phyloP scores from a whole-genome alignment of 2,888 invertebrate species.

The Macrophya annulata region DNA sequence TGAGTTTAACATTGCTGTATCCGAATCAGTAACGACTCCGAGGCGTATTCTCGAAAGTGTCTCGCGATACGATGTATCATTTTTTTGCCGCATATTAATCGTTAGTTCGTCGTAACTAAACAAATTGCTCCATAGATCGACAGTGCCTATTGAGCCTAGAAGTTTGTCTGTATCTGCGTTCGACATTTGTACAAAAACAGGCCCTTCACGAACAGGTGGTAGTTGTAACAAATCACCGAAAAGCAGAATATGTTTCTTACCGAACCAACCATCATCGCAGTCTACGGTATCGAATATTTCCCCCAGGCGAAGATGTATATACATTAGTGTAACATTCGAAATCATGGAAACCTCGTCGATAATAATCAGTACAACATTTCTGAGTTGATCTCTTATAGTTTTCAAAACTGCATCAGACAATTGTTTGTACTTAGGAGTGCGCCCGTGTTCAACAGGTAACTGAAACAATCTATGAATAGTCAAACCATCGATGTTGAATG shows the following conservation, averaged over 20 bases:
- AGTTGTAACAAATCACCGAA: no score
- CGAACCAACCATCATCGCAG: no score
- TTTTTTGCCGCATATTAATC: constrained; percentile 68
- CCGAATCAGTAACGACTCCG: not conserved
- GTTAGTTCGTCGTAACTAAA: constrained; percentile 70
- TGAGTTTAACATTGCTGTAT: not conserved
- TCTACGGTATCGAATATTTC: no score
- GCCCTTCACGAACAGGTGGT: no score
- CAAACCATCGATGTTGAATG: constrained; percentile 65
- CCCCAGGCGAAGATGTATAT: no score
- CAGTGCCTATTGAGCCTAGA: constrained; percentile 62
- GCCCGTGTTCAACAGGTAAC: no score
- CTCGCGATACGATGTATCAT: constrained; percentile 63
- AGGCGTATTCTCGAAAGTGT: constrained; percentile 60
- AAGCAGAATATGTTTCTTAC: no score
- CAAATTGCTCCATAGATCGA: constrained; percentile 67
- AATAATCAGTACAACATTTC: constrained; percentile 68
- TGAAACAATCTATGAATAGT: no score
- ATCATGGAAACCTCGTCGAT: constrained; percentile 68
- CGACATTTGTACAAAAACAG: no score
- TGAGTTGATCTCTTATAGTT: constrained; percentile 65
- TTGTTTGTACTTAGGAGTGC: not conserved
- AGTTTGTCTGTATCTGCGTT: constrained; percentile 57
- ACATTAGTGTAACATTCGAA: constrained; percentile 66
- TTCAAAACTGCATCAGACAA: constrained; percentile 67